phyloP scores from a whole-genome alignment of 30 jellyfish, hydroid and myxozoan species.

The Chrysaora quinquecirrha region DNA sequence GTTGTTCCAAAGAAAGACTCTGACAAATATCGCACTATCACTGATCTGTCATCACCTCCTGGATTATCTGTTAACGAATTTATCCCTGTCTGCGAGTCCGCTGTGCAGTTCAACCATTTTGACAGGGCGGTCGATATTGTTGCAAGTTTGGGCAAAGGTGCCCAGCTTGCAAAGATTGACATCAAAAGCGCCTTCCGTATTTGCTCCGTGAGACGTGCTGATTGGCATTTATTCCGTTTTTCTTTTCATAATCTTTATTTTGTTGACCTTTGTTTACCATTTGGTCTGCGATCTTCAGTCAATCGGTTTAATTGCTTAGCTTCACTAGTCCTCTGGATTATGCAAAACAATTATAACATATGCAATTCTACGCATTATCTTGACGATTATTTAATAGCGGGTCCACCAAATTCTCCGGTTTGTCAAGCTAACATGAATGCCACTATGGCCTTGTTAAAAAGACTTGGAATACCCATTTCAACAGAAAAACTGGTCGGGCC shows the following conservation, averaged over 20 bases:
- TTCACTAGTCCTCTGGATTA: not conserved
- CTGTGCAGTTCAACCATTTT: not conserved
- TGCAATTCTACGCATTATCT: slow-evolving; percentile 2
- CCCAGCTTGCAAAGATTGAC: not conserved
- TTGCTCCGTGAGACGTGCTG: not conserved
- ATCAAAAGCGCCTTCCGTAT: not conserved
- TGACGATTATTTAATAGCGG: slow-evolving; percentile 27
- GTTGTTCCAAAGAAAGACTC: not conserved
- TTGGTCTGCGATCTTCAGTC: too few species aligned
- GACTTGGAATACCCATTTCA: slow-evolving; percentile 21
- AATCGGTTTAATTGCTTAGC: not conserved
- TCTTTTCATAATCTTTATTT: not conserved
- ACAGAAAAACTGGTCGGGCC: slow-evolving; percentile 36
- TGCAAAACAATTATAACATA: not conserved
- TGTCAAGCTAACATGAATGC: not conserved
- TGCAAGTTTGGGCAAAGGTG: not conserved
- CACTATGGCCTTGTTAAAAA: not conserved
- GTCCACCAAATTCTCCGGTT: slow-evolving; percentile 10
- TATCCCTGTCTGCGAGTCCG: not conserved
- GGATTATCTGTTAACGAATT: not conserved
- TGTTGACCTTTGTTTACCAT: too few species aligned
- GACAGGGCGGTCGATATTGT: not conserved
- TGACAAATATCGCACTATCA: too few species aligned
- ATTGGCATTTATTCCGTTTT: not conserved
- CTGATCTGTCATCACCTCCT: not conserved